Evolutionary conservation across 1,140 invertebrate species (phyloP).

Genomic region (Vanessa atalanta): DNA sequence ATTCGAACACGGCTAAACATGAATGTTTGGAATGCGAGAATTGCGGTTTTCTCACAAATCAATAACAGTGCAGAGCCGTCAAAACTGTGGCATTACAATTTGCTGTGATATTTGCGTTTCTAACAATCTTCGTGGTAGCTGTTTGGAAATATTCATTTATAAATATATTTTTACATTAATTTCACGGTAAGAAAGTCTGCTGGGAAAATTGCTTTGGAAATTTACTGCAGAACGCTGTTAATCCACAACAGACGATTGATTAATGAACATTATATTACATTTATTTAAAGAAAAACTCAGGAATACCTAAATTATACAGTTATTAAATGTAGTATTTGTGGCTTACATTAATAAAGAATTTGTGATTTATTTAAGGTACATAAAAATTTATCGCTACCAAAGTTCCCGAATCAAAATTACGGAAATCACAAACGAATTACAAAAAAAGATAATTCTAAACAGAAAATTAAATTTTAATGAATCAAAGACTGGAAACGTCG

Average conservation of each 20-base stretch:
- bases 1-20: background rate
- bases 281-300: too few relatives aligned
- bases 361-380: too few relatives aligned
- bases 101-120: conserved; percentile 1
- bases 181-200: background rate
- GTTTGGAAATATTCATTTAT: background rate
- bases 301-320: too few relatives aligned
- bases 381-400: too few relatives aligned
- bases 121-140: background rate
- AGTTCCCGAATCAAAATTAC: background rate
- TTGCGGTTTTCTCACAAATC: conserved; percentile 7
- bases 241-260: too few relatives aligned
- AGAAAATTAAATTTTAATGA: conserved; percentile 21
- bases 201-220: too few relatives aligned
- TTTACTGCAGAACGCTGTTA: too few relatives aligned
- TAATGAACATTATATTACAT: too few relatives aligned
- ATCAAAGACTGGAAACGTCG: conserved; percentile 30
- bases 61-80: background rate
- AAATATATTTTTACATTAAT: background rate
- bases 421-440: background rate
- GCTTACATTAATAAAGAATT: too few relatives aligned
- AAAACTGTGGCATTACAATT: conserved; percentile 1
- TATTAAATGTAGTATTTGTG: too few relatives aligned
- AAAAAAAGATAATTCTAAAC: background rate
- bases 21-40: background rate